A percentile compares a stretch with the other conserved stretches of the same genome.
Conservation (phyloP, 2,113 vertebrate species). For the Corythaixoides concolor region DNA sequence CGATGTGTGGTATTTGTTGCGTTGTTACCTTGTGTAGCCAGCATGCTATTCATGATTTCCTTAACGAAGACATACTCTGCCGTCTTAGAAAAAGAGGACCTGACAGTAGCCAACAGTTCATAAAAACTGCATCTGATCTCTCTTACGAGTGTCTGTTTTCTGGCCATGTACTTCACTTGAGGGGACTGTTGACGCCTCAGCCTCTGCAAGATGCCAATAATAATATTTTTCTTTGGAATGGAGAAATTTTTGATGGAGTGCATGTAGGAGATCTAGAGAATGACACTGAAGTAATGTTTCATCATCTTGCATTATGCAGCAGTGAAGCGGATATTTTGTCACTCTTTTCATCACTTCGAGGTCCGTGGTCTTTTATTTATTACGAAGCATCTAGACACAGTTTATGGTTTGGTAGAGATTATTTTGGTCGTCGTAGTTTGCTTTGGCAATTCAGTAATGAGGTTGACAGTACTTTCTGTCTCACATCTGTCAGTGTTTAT, state of each 20-base stretch:
- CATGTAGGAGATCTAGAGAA: conserved; percentile 78
- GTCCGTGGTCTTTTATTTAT: conserved; percentile 93
- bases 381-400: conserved; percentile 81
- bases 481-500: conserved; percentile 81
- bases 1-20: conserved; percentile 96
- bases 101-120: conserved; percentile 72
- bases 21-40: conserved; percentile 70
- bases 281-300: conserved; percentile 83
- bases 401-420: conserved; percentile 96
- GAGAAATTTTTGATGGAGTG: conserved; percentile 89
- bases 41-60: not conserved
- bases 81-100: conserved; percentile 85
- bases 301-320: conserved; percentile 72
- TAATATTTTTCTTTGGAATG: conserved; percentile 93
- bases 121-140: conserved; percentile 5
- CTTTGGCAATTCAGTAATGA: conserved; percentile 82
- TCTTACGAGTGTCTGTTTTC: conserved; percentile 86
- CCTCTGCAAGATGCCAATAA: conserved; percentile 80
- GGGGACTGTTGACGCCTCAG: conserved; percentile 85
- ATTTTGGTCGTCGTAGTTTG: conserved; percentile 92
- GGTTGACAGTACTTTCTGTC: conserved; percentile 50
- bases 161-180: conserved; percentile 90
- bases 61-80: conserved; percentile 57
- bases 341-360: conserved; percentile 79
- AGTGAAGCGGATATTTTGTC: conserved; percentile 77